Percentiles rank a stretch among this genome's conserved stretches.
Evolutionary conservation across 2,797 vertebrate species (phyloP).

Genomic region (Austrolebias charrua): DNA sequence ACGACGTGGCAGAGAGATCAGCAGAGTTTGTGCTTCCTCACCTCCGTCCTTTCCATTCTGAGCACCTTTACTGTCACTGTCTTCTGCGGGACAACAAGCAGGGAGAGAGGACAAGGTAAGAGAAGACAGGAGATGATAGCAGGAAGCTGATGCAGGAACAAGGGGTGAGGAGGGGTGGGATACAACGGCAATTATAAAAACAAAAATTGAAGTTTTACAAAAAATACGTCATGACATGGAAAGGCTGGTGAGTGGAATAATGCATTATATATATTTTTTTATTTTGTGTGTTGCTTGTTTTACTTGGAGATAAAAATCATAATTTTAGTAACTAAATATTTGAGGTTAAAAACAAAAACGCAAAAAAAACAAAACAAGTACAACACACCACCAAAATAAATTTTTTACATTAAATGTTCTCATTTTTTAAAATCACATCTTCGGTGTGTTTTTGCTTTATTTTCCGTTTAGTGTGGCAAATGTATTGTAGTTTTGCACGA

Average conservation of each 20-base stretch:
- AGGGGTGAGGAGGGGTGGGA: neutral
- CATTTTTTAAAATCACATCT: neutral
- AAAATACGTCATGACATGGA: neutral
- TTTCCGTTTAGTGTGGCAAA: neutral
- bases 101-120: conserved; percentile 50
- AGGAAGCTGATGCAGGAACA: conserved; percentile 13
- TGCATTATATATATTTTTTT: neutral
- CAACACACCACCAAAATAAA: neutral
- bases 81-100: conserved; percentile 79
- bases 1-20: conserved; percentile 33
- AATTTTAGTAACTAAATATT: conserved; percentile 12
- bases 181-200: neutral
- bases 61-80: conserved; percentile 87
- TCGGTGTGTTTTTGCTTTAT: no score
- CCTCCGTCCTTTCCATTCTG: conserved; percentile 89
- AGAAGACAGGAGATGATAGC: conserved; percentile 21
- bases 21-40: conserved; percentile 69
- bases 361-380: neutral
- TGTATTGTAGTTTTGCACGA: neutral
- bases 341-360: neutral
- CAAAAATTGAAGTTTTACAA: neutral
- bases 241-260: neutral
- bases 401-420: neutral
- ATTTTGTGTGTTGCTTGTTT: neutral
- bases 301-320: conserved; percentile 8